Base-by-base conservation (phyloP, 2,888 invertebrate species). In the Ptychoptera albimana region DNA sequence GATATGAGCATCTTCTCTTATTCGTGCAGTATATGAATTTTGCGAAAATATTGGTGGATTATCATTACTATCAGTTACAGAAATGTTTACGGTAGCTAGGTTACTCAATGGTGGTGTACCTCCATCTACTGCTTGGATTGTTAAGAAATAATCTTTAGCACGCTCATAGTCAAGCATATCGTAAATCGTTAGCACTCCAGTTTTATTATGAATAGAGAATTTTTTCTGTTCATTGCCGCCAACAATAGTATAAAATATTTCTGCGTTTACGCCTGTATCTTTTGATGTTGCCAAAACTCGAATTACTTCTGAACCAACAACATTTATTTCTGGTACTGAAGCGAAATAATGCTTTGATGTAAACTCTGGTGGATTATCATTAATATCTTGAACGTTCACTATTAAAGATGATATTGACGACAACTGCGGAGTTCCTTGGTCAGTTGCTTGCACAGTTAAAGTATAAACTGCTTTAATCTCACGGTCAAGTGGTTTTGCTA, bases 301-400 rank as follows among this genome's bases (percentile, higher is more conserved):
- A 12, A 83, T 75, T 11, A 96, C 77, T 64, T 87, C 83, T 1
- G 85, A 77, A 45, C 86, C 87, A 43, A 83, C 70, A 2, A 79
- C 70, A 52, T 80, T 77, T 47, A 82, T 75, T 68, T 94, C 93
- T 2, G 82, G 74, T 29, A 89, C 78, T 37, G 73, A 68, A 14
- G 83, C 81, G 52, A 73, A 75, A 64, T 93, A 94, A 51, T 78
- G 76, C 54, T 80, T 81, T 47, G 79, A 76, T 48, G 81, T 80
- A 64, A 97, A 97, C 66, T 88, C 88, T 9, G 97, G 97, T 23
- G 93, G 91, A 70, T 94, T 94, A 66, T 96, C 94, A 59, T 87
- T 93, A 50, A 92, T 86, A 64, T 94, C 93, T 59, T 87, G 79
- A 13, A 92, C 85, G 57, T 84, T 79, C 38, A 92, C 80, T 31